Evolutionary conservation across 2,888 invertebrate species (phyloP).

Genomic region (Cotesia congregata): DNA sequence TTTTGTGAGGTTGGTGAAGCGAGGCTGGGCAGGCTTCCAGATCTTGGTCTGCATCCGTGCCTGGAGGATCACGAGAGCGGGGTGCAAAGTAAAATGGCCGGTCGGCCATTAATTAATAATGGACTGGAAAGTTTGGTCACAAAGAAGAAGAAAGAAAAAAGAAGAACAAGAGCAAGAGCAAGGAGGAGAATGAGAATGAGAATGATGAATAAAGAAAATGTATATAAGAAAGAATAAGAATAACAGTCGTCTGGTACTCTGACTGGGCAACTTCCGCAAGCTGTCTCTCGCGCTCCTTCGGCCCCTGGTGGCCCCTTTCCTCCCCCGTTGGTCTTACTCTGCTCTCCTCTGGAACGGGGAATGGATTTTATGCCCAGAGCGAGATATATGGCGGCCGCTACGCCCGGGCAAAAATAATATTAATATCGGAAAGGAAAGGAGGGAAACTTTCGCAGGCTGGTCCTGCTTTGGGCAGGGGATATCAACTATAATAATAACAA

Average conservation of each 20-base stretch:
- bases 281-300: slow-evolving; percentile 35
- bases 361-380: slow-evolving; percentile 70
- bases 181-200: slow-evolving; percentile 36
- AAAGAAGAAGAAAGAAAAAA: slow-evolving; percentile 36
- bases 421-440: slow-evolving; percentile 70
- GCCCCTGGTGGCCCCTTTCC: slow-evolving; percentile 46
- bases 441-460: slow-evolving; percentile 69
- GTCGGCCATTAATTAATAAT: slow-evolving; percentile 68
- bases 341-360: slow-evolving; percentile 58
- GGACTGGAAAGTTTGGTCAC: slow-evolving; percentile 49
- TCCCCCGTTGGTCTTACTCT: neutral
- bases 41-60: neutral
- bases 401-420: slow-evolving; percentile 70
- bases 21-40: slow-evolving; percentile 25
- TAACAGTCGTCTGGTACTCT: slow-evolving; percentile 36
- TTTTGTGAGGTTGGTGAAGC: slow-evolving; percentile 15
- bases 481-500: slow-evolving; percentile 68
- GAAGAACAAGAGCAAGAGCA: slow-evolving; percentile 38
- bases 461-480: slow-evolving; percentile 69
- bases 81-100: slow-evolving; percentile 63
- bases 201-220: slow-evolving; percentile 24
- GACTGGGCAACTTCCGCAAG: slow-evolving; percentile 42
- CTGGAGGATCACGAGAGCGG: neutral
- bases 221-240: slow-evolving; percentile 29
- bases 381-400: slow-evolving; percentile 70